phyloP scores from a whole-genome alignment of 2,797 vertebrate species.

The Sebastes umbrosus region DNA sequence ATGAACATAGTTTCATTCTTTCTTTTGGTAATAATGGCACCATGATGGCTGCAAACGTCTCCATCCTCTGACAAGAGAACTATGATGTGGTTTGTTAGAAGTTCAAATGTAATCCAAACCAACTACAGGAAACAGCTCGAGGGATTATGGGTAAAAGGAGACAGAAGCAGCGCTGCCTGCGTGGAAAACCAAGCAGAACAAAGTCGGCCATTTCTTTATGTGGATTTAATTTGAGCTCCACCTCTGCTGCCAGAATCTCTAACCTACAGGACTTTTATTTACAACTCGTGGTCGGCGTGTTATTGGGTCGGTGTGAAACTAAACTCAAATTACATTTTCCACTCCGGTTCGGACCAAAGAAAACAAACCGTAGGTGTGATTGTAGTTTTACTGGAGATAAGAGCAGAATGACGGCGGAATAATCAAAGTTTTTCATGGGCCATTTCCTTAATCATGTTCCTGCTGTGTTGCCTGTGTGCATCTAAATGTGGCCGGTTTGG shows the following conservation, averaged over 20 bases:
- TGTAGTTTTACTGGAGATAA: slow-evolving; percentile 59
- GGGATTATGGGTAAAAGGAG: slow-evolving; percentile 47
- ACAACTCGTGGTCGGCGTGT: slow-evolving; percentile 52
- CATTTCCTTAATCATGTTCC: slow-evolving; percentile 66
- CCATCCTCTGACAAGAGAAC: not conserved
- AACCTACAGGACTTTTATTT: slow-evolving; percentile 56
- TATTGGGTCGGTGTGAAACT: slow-evolving; percentile 49
- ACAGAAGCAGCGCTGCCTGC: slow-evolving; percentile 21
- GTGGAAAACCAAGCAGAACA: slow-evolving; percentile 30
- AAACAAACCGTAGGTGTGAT: slow-evolving; percentile 75
- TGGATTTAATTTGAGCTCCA: slow-evolving; percentile 42
- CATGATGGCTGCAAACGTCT: slow-evolving; percentile 2
- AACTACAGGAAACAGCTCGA: slow-evolving; percentile 23
- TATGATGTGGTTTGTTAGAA: slow-evolving; percentile 52
- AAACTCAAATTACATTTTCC: slow-evolving; percentile 61
- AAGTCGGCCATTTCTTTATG: slow-evolving; percentile 39
- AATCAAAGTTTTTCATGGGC: slow-evolving; percentile 58
- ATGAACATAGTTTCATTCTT: not conserved
- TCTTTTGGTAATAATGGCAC: not conserved
- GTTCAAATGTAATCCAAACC: slow-evolving; percentile 43
- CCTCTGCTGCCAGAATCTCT: slow-evolving; percentile 44
- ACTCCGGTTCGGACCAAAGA: slow-evolving; percentile 55
- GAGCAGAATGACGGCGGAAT: slow-evolving; percentile 31
- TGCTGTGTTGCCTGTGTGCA: slow-evolving; percentile 27
- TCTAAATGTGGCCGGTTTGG: slow-evolving; percentile 29